Conservation (phyloP, 2,797 vertebrate genomes). For the Natrix natrix region DNA sequence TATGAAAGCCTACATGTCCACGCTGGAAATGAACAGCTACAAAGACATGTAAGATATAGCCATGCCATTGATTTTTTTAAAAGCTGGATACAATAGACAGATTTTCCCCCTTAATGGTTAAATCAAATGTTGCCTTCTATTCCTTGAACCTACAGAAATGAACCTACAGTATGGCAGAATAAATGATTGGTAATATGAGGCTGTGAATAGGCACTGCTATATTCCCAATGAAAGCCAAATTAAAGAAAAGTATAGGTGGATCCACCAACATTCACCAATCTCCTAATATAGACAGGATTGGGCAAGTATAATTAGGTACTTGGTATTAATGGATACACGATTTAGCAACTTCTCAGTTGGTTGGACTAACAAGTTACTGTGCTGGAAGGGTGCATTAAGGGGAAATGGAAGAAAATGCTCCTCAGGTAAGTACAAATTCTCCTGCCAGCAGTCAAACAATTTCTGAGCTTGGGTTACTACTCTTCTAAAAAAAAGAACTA, state of each 20-base stretch:
- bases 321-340: background rate
- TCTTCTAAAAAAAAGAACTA: background rate
- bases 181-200: background rate
- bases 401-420: background rate
- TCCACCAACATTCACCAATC: background rate
- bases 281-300: background rate
- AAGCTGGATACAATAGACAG: background rate
- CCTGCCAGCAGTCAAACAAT: background rate
- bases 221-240: background rate
- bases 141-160: background rate
- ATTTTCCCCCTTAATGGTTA: background rate
- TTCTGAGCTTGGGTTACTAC: background rate
- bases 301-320: background rate
- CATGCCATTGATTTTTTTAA: background rate
- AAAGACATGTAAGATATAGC: background rate
- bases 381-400: rapidly evolving
- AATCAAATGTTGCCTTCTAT: background rate
- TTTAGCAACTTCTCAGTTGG: background rate
- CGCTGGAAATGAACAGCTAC: background rate
- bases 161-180: background rate
- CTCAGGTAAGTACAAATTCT: background rate
- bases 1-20: background rate
- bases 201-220: background rate
- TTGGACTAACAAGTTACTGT: background rate
- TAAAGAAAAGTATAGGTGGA: background rate